Evolutionary conservation across 2,113 vertebrate species (phyloP).

Genomic region (Numenius arquata): DNA sequence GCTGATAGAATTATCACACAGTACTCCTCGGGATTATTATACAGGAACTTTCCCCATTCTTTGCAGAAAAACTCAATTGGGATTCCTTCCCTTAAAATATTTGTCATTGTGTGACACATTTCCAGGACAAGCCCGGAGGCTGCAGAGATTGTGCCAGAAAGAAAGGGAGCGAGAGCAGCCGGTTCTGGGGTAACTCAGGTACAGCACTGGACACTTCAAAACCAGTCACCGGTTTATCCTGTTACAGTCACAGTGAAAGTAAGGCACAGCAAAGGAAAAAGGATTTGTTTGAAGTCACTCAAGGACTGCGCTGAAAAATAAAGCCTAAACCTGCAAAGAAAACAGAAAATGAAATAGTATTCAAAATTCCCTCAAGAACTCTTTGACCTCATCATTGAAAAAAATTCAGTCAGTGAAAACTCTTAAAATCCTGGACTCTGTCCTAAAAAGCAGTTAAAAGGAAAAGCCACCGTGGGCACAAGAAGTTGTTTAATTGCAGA

Average conservation of each 20-base stretch:
- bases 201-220: neutral
- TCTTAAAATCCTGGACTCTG: slow-evolving; percentile 64
- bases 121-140: neutral
- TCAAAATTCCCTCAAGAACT: slow-evolving; percentile 36
- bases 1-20: neutral
- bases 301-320: neutral
- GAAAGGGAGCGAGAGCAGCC: neutral
- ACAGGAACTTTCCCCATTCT: neutral
- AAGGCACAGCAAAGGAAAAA: neutral
- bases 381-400: slow-evolving; percentile 55
- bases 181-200: neutral
- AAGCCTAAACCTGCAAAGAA: neutral
- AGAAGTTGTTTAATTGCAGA: slow-evolving; percentile 59
- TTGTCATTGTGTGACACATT: neutral
- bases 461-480: slow-evolving; percentile 42
- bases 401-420: slow-evolving; percentile 39
- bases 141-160: neutral
- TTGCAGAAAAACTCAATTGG: neutral
- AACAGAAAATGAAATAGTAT: neutral
- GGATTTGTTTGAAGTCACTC: neutral
- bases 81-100: neutral
- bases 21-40: neutral
- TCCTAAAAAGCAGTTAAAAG: slow-evolving; percentile 71
- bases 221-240: neutral
- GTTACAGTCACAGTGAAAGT: neutral